Percentiles rank a stretch among this genome's conserved stretches.
These are phyloP conservation scores for Calosoma granatense DNA, from an alignment of 1,140 invertebrate genomes.

Conservation along the genomic window DNA sequence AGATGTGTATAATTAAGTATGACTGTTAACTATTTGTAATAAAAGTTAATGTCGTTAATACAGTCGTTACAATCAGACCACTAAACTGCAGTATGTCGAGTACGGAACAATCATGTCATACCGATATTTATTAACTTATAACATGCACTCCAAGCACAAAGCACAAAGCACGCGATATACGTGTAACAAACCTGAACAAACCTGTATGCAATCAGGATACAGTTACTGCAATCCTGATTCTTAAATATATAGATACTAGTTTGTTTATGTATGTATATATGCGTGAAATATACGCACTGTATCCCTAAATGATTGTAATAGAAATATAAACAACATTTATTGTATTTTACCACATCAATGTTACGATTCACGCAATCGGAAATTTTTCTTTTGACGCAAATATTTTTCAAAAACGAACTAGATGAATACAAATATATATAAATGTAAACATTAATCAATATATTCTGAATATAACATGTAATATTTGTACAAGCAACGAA, in stretches of 20 bases:
- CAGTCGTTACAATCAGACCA: not conserved
- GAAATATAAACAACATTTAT: not conserved
- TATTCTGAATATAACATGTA: too few relatives aligned
- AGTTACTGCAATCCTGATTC: too few relatives aligned
- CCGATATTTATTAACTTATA: conserved; percentile 6
- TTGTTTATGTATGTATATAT: not conserved
- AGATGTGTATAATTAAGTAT: not conserved
- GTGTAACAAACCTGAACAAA: conserved; percentile 1
- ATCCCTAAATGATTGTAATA: not conserved
- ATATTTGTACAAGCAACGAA: too few relatives aligned
- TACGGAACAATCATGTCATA: conserved; percentile 8
- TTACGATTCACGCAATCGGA: not conserved
- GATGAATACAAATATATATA: too few relatives aligned
- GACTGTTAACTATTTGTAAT: not conserved
- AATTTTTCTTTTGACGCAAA: too few relatives aligned
- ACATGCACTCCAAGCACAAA: not conserved
- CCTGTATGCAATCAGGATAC: too few relatives aligned
- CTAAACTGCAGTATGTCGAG: not conserved
- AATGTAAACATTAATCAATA: too few relatives aligned
- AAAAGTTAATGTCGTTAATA: too few relatives aligned
- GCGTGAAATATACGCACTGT: not conserved
- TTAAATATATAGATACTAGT: not conserved
- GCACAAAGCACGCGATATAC: not conserved
- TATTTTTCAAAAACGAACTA: too few relatives aligned
- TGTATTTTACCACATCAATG: not conserved